A percentile compares a stretch with the other conserved stretches of the same genome.
Conservation (phyloP, 2,797 vertebrate species). For the Oryzias dopingdopingensis region DNA sequence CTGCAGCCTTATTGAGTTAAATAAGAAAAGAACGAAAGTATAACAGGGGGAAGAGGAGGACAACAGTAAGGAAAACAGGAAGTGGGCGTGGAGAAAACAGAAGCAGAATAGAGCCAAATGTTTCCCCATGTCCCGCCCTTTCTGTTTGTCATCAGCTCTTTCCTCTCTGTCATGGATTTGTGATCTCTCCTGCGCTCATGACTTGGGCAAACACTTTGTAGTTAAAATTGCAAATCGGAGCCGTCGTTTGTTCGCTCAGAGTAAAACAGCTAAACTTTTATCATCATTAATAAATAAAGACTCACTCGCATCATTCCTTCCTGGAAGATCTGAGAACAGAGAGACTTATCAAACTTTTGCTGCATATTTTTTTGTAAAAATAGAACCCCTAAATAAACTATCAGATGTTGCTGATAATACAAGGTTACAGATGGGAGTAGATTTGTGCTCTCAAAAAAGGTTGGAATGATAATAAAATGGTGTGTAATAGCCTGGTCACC, state of each 20-base stretch:
- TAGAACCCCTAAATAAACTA: neutral
- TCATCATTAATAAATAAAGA: neutral
- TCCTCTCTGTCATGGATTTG: neutral
- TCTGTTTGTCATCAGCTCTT: neutral
- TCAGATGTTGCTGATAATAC: neutral
- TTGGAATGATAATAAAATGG: conserved; percentile 38
- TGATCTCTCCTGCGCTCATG: conserved; percentile 2
- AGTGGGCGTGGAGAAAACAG: conserved; percentile 18
- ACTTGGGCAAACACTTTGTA: neutral
- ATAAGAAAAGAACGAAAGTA: conserved; percentile 46
- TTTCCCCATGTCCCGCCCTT: neutral
- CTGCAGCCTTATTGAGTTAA: conserved; percentile 14
- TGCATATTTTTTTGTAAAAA: neutral
- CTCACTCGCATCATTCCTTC: conserved; percentile 1
- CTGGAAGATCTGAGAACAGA: neutral
- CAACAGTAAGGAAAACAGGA: conserved; percentile 12
- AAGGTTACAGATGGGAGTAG: neutral
- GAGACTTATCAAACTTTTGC: neutral
- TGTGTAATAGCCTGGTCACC: conserved; percentile 52
- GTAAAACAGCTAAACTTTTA: neutral
- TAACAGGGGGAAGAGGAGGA: conserved; percentile 20
- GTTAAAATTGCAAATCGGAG: no score
- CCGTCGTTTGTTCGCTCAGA: no score
- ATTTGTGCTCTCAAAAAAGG: no score
- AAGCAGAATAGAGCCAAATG: conserved; percentile 4